Evolutionary conservation across 2,797 vertebrate genomes (phyloP), one percentile per base, ranked within the genome.

Genomic region (Paguma larvata): DNA sequence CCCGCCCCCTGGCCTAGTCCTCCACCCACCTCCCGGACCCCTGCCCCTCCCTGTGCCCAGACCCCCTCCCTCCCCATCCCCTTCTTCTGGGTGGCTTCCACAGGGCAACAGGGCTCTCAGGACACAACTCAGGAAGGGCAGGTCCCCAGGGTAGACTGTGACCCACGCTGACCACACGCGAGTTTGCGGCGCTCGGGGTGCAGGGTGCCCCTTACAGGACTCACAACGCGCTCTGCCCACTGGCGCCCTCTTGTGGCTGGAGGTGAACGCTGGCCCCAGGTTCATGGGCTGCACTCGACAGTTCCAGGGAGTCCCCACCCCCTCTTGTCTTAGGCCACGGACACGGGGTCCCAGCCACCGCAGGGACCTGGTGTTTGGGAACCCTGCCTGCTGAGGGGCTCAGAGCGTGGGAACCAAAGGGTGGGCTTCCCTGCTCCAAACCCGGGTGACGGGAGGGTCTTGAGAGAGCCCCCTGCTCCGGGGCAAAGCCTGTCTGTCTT

Each of bases 201-300:
- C 46, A 38, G 68, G 34, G 68, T 41, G 68, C 68, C 68, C 5
- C 5, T 25, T 5, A 25, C 68, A 25, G 75, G 53, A 59, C 12
- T 27, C 9, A 62, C n/a, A 62, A 30, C 11, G 46, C 5, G 13
- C 12, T 53, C 38, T 38, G 75, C 15, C 32, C 59, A 34, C 48
- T 8, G 34, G 73, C 41, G 13, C 88, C 92, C 67, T 87, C 88
- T 51, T 19, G 77, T 91, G 95, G 75, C 48, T 13, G 0, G 8
- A 83, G 18, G 10, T 68, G 88, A 75, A 51, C 34, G n/a, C 41
- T 25, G n/a, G 88, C 75, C 18, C 53, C 53, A 23, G 7, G 21
- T 25, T 41, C 70, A 25, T 11, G 13, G 38, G 38, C 70, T 25
- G 23, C 10, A 5, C 34, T 8, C 0, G 9, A 8, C 48, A 32